These are phyloP conservation scores for Nemopilema nomurai DNA, from an alignment of 30 jellyfish, hydroid and myxozoan genomes.

Conservation along the genomic window DNA sequence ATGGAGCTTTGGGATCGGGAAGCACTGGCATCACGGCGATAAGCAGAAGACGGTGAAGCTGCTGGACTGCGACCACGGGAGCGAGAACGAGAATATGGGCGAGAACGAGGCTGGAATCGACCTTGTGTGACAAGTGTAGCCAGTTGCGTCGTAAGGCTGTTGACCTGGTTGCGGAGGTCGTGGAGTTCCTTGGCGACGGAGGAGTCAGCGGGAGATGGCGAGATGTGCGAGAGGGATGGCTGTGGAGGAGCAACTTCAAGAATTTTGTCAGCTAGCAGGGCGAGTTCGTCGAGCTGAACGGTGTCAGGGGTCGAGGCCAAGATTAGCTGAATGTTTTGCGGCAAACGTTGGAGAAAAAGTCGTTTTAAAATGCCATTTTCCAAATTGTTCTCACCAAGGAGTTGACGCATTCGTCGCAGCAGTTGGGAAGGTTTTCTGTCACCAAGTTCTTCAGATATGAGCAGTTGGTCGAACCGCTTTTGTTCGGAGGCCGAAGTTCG, in stretches of 20 bases:
- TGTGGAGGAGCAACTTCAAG: slow-evolving; percentile 26
- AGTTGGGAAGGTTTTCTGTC: slow-evolving; percentile 36
- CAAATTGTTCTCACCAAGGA: slow-evolving; percentile 19
- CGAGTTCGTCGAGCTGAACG: slow-evolving; percentile 16
- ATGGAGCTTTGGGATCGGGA: not conserved
- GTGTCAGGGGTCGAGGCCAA: slow-evolving; percentile 32
- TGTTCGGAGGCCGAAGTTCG: slow-evolving; percentile 37
- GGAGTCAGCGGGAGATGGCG: slow-evolving; percentile 7
- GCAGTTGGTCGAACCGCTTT: slow-evolving; percentile 16
- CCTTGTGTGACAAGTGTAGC: slow-evolving; percentile 2
- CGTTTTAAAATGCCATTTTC: slow-evolving; percentile 25
- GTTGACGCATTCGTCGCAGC: slow-evolving; percentile 23
- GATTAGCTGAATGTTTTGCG: slow-evolving; percentile 23
- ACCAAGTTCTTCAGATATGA: slow-evolving; percentile 30
- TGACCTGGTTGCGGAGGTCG: slow-evolving; percentile 17
- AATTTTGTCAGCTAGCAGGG: slow-evolving; percentile 25
- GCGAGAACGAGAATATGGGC: not conserved
- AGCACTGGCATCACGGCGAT: not conserved
- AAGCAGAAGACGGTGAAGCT: not conserved
- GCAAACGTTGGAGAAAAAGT: slow-evolving; percentile 39
- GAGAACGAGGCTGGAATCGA: slow-evolving; percentile 1
- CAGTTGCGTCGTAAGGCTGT: not conserved
- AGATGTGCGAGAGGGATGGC: slow-evolving; percentile 2
- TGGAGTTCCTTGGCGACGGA: slow-evolving; percentile 3
- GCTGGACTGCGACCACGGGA: slow-evolving; percentile 11